Evolutionary conservation across 1,140 invertebrate species (phyloP).

Genomic region (Nasonia longicornis): DNA sequence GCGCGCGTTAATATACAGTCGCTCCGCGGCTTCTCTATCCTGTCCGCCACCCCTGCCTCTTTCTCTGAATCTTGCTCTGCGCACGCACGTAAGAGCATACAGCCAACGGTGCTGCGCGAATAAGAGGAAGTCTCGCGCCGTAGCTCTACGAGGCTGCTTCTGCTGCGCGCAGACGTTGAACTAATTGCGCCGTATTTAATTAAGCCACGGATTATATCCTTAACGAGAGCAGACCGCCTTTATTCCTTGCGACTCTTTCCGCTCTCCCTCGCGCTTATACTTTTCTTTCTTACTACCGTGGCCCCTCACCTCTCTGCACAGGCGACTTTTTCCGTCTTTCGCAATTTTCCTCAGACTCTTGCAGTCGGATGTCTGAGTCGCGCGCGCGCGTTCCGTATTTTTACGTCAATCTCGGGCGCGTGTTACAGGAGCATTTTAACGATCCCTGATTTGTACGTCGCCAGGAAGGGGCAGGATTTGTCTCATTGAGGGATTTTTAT

Average conservation of each 20-base stretch:
- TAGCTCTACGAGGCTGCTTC: conserved; percentile 17
- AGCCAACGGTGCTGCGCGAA: neutral
- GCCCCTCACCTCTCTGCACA: neutral
- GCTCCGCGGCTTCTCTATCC: too few relatives aligned
- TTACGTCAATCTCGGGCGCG: neutral
- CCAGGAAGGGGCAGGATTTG: too few relatives aligned
- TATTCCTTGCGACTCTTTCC: neutral
- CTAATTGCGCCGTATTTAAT: conserved; percentile 60
- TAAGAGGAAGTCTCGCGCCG: neutral
- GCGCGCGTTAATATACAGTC: neutral
- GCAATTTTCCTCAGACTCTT: conserved; percentile 45
- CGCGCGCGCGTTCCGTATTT: neutral
- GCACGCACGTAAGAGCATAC: neutral
- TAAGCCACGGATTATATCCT: conserved; percentile 58
- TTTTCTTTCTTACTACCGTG: conserved; percentile 32
- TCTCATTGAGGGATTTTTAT: too few relatives aligned
- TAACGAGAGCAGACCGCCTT: conserved; percentile 54
- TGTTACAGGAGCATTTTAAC: neutral
- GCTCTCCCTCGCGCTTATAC: conserved; percentile 40
- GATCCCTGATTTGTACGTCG: too few relatives aligned
- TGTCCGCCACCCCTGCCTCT: neutral
- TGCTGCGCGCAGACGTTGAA: conserved; percentile 43
- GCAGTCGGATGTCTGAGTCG: neutral
- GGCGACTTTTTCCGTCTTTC: conserved; percentile 41
- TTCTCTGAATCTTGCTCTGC: neutral